A percentile compares a stretch with the other conserved stretches of the same genome.
phyloP scores from a whole-genome alignment of 2,113 vertebrate species.

The Anhinga rufa region DNA sequence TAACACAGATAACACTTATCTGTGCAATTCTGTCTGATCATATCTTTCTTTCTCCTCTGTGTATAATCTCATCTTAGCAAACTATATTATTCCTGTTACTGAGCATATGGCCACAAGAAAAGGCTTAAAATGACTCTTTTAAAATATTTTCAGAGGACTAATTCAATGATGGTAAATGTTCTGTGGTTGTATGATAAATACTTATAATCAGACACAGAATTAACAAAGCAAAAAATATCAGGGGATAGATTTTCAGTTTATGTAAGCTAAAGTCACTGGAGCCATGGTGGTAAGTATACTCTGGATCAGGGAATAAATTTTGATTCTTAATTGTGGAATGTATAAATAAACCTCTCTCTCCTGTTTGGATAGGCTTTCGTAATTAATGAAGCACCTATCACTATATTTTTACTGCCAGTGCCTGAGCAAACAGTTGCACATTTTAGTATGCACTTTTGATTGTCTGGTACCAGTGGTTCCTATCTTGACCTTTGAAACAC shows the following conservation, averaged over 20 bases:
- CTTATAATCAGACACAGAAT: background rate
- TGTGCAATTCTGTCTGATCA: background rate
- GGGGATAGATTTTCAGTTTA: background rate
- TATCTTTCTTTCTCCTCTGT: background rate
- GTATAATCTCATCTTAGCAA: background rate
- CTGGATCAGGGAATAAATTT: background rate
- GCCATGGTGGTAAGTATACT: background rate
- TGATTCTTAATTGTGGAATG: background rate
- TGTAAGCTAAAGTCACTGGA: background rate
- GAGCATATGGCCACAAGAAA: background rate
- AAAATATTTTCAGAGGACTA: background rate
- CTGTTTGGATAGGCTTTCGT: background rate
- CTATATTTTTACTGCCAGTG: background rate
- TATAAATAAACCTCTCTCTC: background rate
- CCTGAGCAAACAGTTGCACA: background rate
- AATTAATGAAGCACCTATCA: background rate
- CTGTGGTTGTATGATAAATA: background rate
- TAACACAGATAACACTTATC: background rate
- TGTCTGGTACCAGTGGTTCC: background rate
- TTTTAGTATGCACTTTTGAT: background rate
- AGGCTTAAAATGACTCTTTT: background rate
- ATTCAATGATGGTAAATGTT: background rate
- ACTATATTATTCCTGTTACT: background rate
- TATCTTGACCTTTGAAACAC: slow-evolving; percentile 12
- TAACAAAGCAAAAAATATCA: background rate